A percentile compares a stretch with the other conserved stretches of the same genome.
Evolutionary conservation across 2,113 vertebrate species (phyloP).

Genomic region (Eclectus roratus): DNA sequence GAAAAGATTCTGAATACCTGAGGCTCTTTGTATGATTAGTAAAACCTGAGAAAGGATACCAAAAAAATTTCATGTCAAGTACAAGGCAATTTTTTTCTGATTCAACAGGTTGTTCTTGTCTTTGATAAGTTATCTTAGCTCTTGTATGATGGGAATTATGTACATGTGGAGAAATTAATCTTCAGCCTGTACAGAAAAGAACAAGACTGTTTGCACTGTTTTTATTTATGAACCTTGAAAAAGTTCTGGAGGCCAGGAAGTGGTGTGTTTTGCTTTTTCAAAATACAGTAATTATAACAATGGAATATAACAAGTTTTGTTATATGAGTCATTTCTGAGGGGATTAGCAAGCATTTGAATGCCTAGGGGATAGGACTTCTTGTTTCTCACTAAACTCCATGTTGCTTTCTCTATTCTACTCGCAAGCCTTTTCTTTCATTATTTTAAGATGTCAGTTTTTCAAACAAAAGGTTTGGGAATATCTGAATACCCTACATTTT

Average conservation of each 20-base stretch:
- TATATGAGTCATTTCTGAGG: not conserved
- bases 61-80: not conserved
- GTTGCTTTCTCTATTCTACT: not conserved
- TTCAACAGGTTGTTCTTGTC: not conserved
- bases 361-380: not conserved
- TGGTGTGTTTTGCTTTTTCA: not conserved
- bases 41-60: not conserved
- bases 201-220: not conserved
- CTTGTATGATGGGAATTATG: rapidly evolving
- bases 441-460: not conserved
- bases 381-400: not conserved
- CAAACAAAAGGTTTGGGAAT: rapidly evolving
- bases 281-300: not conserved
- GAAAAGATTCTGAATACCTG: not conserved
- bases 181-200: not conserved
- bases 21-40: not conserved
- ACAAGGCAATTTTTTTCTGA: not conserved
- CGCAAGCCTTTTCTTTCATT: not conserved
- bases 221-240: not conserved
- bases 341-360: not conserved
- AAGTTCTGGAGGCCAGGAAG: not conserved
- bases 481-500: not conserved
- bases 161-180: not conserved
- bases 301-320: not conserved
- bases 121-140: not conserved